These are phyloP conservation scores for Stratiolaelaps scimitus DNA, from an alignment of 1,140 invertebrate species.

Conservation along the genomic window DNA sequence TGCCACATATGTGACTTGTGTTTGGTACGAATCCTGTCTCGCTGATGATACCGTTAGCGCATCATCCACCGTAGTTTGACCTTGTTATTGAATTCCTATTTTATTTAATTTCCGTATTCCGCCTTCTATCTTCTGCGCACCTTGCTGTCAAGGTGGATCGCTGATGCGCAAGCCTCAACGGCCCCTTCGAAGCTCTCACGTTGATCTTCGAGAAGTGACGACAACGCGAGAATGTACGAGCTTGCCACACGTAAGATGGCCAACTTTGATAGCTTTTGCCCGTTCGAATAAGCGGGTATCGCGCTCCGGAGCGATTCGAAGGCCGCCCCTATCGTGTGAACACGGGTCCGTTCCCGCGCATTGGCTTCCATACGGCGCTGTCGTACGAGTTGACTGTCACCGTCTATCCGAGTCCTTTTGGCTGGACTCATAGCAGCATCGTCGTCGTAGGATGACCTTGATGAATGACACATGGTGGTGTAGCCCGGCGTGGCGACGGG, in stretches of 20 bases:
- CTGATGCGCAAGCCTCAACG: constrained; percentile 4
- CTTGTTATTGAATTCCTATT: no score
- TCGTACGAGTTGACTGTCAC: constrained; percentile 51
- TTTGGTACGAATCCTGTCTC: no score
- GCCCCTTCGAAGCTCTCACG: constrained; percentile 44
- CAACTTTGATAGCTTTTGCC: constrained; percentile 80
- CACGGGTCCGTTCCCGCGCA: constrained; percentile 72
- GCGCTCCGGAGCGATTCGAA: constrained; percentile 72
- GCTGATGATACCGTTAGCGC: no score
- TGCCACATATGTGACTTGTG: no score
- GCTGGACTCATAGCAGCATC: no score
- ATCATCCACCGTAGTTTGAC: no score
- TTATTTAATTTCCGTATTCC: not conserved
- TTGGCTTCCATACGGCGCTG: constrained; percentile 84
- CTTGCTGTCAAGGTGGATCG: constrained; percentile 3
- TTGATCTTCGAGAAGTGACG: constrained; percentile 49
- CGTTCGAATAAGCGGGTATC: constrained; percentile 77
- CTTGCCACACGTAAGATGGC: constrained; percentile 80
- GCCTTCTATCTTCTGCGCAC: not conserved
- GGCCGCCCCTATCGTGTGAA: constrained; percentile 85
- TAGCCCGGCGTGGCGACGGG: no score
- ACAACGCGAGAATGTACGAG: constrained; percentile 72
- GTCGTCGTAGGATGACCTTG: no score
- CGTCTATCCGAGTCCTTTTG: not conserved
- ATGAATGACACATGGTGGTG: no score